Evolutionary conservation across 2,797 vertebrate genomes (phyloP).

Genomic region (Bovichtus variegatus): DNA sequence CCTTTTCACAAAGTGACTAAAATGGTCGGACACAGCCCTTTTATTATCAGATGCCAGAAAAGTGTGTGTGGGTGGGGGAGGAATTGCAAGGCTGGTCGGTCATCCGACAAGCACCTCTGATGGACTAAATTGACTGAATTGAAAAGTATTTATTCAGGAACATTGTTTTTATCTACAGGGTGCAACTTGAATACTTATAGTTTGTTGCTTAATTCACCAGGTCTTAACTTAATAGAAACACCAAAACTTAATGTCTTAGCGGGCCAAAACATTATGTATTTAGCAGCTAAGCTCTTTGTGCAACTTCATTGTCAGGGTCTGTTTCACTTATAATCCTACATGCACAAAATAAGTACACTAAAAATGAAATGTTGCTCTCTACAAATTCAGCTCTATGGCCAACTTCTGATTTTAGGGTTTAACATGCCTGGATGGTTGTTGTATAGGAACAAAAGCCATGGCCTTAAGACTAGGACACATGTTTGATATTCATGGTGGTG

Average conservation of each 20-base stretch:
- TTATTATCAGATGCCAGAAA: no score
- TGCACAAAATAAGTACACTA: not conserved
- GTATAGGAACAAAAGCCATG: conserved; percentile 10
- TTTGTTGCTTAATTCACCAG: not conserved
- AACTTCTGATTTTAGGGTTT: not conserved
- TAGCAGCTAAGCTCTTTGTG: not conserved
- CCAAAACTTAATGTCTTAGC: not conserved
- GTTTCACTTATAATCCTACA: not conserved
- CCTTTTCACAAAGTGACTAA: not conserved
- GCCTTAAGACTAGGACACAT: conserved; percentile 18
- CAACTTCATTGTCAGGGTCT: not conserved
- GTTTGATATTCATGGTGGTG: conserved; percentile 44
- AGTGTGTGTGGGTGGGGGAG: no score
- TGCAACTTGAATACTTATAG: no score
- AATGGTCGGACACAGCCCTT: no score
- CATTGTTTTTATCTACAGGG: no score
- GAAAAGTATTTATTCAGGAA: not conserved
- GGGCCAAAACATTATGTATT: not conserved
- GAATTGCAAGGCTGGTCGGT: not conserved
- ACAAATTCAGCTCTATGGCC: not conserved
- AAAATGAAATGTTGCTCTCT: not conserved
- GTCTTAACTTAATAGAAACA: not conserved
- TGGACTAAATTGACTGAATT: no score
- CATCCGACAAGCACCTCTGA: not conserved
- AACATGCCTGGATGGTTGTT: conserved; percentile 16